Evolutionary conservation across 2,113 vertebrate genomes (phyloP).

Genomic region (Heliornis fulica): DNA sequence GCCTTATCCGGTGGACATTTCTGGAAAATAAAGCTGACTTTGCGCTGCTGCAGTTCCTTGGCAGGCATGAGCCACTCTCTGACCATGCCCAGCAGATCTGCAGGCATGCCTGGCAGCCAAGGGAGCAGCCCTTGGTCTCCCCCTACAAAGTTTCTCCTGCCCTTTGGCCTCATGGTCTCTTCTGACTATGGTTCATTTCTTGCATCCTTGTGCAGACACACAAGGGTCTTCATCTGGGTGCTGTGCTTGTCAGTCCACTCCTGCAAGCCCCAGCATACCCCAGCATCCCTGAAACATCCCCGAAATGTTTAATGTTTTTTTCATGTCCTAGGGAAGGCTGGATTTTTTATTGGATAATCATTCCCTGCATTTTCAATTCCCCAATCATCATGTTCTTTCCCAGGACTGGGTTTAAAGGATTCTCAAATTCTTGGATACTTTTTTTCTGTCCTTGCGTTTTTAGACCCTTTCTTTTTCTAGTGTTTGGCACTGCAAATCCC

Average conservation of each 20-base stretch:
- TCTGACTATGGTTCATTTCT: neutral
- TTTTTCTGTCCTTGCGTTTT: neutral
- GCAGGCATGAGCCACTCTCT: neutral
- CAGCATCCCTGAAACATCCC: neutral
- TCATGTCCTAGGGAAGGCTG: neutral
- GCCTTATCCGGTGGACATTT: rapidly evolving
- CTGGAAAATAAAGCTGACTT: slow-evolving; percentile 19
- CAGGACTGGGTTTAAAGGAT: neutral
- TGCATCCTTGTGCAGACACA: neutral
- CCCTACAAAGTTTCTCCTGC: neutral
- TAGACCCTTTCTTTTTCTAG: neutral
- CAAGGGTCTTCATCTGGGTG: neutral
- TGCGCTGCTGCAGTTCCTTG: neutral
- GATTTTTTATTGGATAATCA: neutral
- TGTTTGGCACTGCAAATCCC: neutral
- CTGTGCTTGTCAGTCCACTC: neutral
- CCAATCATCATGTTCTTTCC: neutral
- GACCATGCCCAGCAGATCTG: neutral
- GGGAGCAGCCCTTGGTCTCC: neutral
- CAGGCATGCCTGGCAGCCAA: neutral
- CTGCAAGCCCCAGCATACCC: neutral
- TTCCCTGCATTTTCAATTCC: neutral
- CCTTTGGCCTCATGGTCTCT: neutral
- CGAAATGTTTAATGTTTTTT: neutral
- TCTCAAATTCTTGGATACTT: neutral